A percentile compares a stretch with the other conserved stretches of the same genome.
These are phyloP conservation scores for Noctua janthina DNA, from an alignment of 2,888 invertebrate genomes.

Conservation along the genomic window DNA sequence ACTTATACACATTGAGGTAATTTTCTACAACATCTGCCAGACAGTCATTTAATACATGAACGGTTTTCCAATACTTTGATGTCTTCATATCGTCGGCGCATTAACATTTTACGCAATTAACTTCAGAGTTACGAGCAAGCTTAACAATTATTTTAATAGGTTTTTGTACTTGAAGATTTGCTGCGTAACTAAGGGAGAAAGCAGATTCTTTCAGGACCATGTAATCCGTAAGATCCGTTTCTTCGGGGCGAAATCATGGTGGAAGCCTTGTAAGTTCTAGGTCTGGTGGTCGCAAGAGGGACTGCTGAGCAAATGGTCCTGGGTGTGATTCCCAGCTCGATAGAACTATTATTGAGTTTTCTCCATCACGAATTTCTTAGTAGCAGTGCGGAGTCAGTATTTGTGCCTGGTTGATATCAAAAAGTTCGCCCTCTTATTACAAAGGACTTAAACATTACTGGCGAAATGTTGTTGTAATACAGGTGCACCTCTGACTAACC, in stretches of 20 bases:
- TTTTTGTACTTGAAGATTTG: constrained; percentile 7
- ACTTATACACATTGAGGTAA: constrained; percentile 27
- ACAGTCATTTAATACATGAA: constrained; percentile 74
- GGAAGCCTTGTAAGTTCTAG: no score
- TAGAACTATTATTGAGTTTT: not conserved
- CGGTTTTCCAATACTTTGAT: constrained; percentile 73
- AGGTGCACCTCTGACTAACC: no score
- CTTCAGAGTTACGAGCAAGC: constrained; percentile 38
- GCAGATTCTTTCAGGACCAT: constrained; percentile 1
- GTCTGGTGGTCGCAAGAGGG: not conserved
- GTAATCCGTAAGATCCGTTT: not conserved
- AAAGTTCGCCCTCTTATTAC: not conserved
- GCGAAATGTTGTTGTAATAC: no score
- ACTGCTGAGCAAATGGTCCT: not conserved
- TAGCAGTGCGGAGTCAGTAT: no score
- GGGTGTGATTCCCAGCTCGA: not conserved
- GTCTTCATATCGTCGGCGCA: constrained; percentile 54
- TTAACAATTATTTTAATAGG: constrained; percentile 23
- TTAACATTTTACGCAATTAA: constrained; percentile 59
- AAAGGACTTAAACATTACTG: not conserved
- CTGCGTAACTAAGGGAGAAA: not conserved
- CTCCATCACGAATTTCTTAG: no score
- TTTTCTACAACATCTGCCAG: constrained; percentile 60
- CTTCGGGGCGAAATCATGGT: not conserved
- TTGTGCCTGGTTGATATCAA: not conserved